Conservation (phyloP, 2,113 vertebrate species). For the Mohoua ochrocephala region DNA sequence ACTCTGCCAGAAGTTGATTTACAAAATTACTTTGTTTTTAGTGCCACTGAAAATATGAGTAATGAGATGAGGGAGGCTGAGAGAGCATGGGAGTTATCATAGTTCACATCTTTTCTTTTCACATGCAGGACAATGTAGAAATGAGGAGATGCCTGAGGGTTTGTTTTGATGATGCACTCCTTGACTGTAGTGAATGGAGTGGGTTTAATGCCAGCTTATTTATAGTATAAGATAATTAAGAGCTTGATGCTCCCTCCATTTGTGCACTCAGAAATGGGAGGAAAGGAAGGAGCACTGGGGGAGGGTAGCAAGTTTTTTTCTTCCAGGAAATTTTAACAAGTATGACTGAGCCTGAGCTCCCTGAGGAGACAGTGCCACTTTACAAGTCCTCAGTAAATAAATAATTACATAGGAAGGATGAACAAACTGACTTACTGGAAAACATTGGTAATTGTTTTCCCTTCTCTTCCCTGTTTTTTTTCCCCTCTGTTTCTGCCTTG, state of each 20-base stretch:
- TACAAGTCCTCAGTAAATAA: background rate
- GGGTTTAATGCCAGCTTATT: background rate
- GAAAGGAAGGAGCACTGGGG: background rate
- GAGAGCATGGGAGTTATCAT: background rate
- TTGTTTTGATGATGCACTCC: background rate
- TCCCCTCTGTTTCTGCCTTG: background rate
- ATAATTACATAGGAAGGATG: background rate
- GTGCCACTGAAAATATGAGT: background rate
- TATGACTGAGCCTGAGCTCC: background rate
- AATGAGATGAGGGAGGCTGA: background rate
- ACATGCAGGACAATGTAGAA: background rate
- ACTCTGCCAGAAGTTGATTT: background rate
- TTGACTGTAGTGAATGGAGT: background rate
- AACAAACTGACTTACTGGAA: background rate
- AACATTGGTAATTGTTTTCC: background rate
- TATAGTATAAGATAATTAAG: background rate
- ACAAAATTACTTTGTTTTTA: background rate
- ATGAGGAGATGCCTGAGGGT: background rate
- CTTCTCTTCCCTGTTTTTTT: background rate
- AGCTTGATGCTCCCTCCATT: background rate
- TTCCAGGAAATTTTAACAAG: background rate
- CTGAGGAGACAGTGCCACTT: background rate
- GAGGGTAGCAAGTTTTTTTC: background rate
- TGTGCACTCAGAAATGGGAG: background rate
- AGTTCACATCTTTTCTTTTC: background rate